Percentiles rank a stretch among this genome's conserved stretches.
Evolutionary conservation across 1,140 invertebrate species (phyloP).

Genomic region (Dendrolimus punctatus): DNA sequence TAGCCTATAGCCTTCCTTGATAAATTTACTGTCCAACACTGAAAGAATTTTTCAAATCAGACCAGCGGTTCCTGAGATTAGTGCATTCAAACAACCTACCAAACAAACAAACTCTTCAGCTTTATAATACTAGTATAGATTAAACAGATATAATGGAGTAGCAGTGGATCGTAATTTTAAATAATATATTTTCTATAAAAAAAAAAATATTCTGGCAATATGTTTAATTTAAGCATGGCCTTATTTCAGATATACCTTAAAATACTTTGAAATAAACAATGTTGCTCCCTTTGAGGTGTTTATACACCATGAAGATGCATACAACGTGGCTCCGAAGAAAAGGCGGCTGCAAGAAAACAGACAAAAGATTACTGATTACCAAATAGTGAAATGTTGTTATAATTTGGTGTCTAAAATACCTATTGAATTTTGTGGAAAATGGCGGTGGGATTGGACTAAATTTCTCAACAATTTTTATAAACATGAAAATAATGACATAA

Average conservation of each 20-base stretch:
- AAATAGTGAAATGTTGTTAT: constrained; percentile 52
- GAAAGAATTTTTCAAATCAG: no score
- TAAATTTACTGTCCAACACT: no score
- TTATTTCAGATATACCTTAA: constrained; percentile 54
- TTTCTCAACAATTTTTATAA: constrained; percentile 48
- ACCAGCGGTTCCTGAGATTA: no score
- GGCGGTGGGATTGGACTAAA: constrained; percentile 49
- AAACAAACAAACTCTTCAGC: no score
- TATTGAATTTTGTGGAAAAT: constrained; percentile 54
- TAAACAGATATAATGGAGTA: no score
- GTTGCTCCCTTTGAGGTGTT: constrained; percentile 54
- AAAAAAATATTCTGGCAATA: no score
- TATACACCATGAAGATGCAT: constrained; percentile 50
- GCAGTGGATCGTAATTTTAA: no score
- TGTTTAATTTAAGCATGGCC: no score
- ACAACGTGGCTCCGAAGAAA: constrained; percentile 62
- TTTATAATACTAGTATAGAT: no score
- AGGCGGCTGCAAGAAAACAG: constrained; percentile 40
- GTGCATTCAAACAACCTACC: no score
- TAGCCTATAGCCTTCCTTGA: no score
- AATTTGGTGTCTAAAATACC: constrained; percentile 45
- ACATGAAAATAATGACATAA: constrained; percentile 43
- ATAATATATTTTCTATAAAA: no score
- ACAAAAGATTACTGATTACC: constrained; percentile 47
- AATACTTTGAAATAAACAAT: constrained; percentile 61